Conservation (phyloP, 1,140 invertebrate genomes). For the Dreissena polymorpha region DNA sequence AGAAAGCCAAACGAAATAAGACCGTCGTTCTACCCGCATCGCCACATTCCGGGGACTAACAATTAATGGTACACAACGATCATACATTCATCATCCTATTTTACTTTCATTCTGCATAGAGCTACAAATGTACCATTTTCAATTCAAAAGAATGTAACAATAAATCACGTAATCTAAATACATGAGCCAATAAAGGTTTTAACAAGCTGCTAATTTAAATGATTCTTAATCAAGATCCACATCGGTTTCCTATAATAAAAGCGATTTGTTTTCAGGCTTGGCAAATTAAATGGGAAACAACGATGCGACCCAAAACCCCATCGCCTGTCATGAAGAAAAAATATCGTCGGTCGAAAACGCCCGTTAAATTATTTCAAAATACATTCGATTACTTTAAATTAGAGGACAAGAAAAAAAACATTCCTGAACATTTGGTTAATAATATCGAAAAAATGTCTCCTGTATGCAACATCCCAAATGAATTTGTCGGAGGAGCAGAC, state of each 20-base stretch:
- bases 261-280: constrained; percentile 34
- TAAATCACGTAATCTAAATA: neutral
- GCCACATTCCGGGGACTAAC: constrained; percentile 40
- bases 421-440: neutral
- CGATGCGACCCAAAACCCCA: constrained; percentile 33
- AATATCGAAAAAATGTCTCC: neutral
- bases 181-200: neutral
- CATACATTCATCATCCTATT: neutral
- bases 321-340: neutral
- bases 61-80: constrained; percentile 13
- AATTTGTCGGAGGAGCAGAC: neutral
- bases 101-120: neutral
- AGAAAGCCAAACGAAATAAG: constrained; percentile 5
- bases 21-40: constrained; percentile 16
- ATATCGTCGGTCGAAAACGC: constrained; percentile 3
- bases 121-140: neutral
- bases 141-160: neutral
- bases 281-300: constrained; percentile 47
- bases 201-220: neutral
- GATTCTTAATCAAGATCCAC: neutral
- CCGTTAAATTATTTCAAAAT: constrained; percentile 42
- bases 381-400: neutral
- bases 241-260: neutral
- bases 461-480: neutral
- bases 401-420: neutral